These are phyloP conservation scores for Drosophila mayaguana DNA, from an alignment of 2,888 invertebrate species.

Conservation along the genomic window DNA sequence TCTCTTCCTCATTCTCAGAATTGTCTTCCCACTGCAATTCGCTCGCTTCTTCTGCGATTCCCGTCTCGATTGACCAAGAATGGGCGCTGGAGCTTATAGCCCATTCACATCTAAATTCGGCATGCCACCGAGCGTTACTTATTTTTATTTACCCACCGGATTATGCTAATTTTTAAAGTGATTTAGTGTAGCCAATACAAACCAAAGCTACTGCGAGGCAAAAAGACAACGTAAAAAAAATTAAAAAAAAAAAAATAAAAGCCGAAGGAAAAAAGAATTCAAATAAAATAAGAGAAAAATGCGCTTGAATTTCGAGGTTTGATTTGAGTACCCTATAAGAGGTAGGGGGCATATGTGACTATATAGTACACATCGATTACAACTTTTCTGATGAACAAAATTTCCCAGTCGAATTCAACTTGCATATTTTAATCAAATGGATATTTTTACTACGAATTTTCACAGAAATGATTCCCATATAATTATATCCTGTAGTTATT, in stretches of 20 bases:
- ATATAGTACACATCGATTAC: too few species aligned
- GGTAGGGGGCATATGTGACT: neutral
- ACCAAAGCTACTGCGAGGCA: constrained; percentile 33
- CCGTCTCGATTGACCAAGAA: constrained; percentile 47
- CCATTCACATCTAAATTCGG: constrained; percentile 48
- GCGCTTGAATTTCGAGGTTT: constrained; percentile 41
- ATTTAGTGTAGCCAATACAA: constrained; percentile 75
- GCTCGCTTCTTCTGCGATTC: constrained; percentile 38
- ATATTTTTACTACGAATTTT: too few species aligned
- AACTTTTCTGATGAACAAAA: too few species aligned
- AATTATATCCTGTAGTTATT: too few species aligned
- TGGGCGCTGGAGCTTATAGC: constrained; percentile 37
- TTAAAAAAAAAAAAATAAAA: constrained; percentile 26
- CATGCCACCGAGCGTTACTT: constrained; percentile 62
- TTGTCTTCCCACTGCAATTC: constrained; percentile 31
- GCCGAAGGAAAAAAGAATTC: neutral
- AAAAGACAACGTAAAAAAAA: constrained; percentile 24
- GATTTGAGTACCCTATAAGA: neutral
- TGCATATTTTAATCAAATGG: too few species aligned
- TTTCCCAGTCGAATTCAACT: too few species aligned
- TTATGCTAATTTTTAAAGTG: constrained; percentile 81
- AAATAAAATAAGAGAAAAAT: constrained; percentile 6
- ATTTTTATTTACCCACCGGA: constrained; percentile 80
- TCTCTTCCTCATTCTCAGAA: neutral
- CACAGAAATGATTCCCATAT: too few species aligned